Percentiles rank a stretch among this genome's conserved stretches.
phyloP scores from a whole-genome alignment of 2,888 invertebrate species.

The Aphodius sticticus region DNA sequence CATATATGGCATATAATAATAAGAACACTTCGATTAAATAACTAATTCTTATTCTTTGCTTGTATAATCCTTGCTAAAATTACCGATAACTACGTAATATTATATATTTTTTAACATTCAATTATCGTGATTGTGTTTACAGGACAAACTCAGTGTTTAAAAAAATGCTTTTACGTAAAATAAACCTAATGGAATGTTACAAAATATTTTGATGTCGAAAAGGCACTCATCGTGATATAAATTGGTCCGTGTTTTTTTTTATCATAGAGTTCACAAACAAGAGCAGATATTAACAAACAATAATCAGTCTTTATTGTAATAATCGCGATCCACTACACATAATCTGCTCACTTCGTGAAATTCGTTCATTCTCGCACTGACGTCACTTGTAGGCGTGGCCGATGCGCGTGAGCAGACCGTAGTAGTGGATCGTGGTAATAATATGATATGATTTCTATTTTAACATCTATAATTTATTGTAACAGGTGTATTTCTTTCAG shows the following conservation, averaged over 20 bases:
- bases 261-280: conserved; percentile 8
- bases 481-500: conserved; percentile 39
- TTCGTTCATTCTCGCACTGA: no score
- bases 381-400: no score
- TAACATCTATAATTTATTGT: conserved; percentile 32
- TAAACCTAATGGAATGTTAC: conserved; percentile 48
- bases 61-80: conserved; percentile 16
- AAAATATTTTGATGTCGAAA: conserved; percentile 33
- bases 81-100: conserved; percentile 6
- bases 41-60: conserved; percentile 12
- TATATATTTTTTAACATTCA: conserved; percentile 10
- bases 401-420: no score
- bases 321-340: no score
- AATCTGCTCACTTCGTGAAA: no score
- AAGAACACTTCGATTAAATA: not conserved
- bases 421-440: no score
- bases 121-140: conserved; percentile 19
- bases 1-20: not conserved
- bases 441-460: conserved; percentile 29
- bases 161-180: conserved; percentile 34
- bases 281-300: conserved; percentile 28
- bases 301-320: conserved; percentile 45
- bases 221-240: conserved; percentile 18
- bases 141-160: conserved; percentile 27
- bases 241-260: not conserved